Evolutionary conservation across 2,113 vertebrate genomes (phyloP).

Genomic region (Oxyruncus cristatus): DNA sequence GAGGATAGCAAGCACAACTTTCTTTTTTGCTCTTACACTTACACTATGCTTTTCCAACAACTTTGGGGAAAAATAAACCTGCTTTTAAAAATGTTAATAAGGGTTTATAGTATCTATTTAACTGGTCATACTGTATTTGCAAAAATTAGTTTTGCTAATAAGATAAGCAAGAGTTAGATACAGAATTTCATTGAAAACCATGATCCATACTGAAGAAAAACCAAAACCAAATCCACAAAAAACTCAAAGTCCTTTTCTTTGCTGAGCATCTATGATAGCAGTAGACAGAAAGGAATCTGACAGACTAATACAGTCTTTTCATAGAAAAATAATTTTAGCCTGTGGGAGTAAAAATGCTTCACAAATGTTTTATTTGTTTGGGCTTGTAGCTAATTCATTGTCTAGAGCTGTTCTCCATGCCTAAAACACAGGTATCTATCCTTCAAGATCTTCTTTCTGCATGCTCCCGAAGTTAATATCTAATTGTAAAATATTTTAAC

Average conservation of each 20-base stretch:
- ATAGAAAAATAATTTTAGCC: not conserved
- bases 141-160: not conserved
- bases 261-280: not conserved
- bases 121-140: not conserved
- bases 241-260: not conserved
- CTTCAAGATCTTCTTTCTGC: not conserved
- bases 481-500: not conserved
- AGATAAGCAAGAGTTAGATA: not conserved
- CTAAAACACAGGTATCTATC: not conserved
- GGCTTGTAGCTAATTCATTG: not conserved
- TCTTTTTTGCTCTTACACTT: not conserved
- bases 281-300: constrained; percentile 38
- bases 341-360: not conserved
- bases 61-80: not conserved
- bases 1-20: not conserved
- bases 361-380: not conserved
- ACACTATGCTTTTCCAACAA: not conserved
- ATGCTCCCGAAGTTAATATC: not conserved
- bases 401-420: not conserved
- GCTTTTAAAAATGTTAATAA: not conserved
- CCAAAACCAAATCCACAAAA: not conserved
- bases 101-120: not conserved
- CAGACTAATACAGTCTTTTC: not conserved
- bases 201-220: not conserved
- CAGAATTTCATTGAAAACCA: not conserved